Percentiles rank a stretch among this genome's conserved stretches.
These are phyloP conservation scores for Coendou prehensilis DNA, from an alignment of 2,797 vertebrate species.

Conservation along the genomic window DNA sequence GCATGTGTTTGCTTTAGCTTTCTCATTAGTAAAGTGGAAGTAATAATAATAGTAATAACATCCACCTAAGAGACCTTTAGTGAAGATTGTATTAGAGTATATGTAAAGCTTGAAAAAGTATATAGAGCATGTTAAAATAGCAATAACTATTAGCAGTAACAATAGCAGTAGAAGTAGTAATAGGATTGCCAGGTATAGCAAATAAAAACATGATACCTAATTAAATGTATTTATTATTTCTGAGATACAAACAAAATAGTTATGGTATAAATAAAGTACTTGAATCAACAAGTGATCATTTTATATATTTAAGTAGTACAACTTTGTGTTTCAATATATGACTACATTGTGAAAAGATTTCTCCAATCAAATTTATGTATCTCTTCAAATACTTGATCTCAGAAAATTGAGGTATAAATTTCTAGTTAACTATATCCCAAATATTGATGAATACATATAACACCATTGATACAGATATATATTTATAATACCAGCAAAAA, in stretches of 20 bases:
- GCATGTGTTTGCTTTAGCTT: not conserved
- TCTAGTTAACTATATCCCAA: not conserved
- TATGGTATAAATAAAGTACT: not conserved
- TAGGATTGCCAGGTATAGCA: not conserved
- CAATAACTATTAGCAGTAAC: not conserved
- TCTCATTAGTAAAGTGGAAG: not conserved
- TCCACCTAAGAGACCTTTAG: rapidly evolving
- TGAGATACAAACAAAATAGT: not conserved
- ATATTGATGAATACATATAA: not conserved
- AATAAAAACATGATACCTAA: not conserved
- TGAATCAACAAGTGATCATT: not conserved
- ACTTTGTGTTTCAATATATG: not conserved
- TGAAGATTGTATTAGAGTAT: not conserved
- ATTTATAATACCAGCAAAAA: not conserved
- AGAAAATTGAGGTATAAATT: not conserved
- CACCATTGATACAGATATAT: not conserved
- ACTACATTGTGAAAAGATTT: not conserved
- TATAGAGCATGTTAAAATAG: not conserved
- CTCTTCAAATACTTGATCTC: not conserved
- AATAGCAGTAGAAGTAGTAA: not conserved
- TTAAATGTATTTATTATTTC: not conserved
- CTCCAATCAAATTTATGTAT: not conserved
- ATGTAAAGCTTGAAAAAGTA: not conserved
- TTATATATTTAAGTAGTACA: not conserved
- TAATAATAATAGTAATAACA: not conserved